Evolutionary conservation across 1,140 invertebrate species (phyloP).

Genomic region (Drosophila virilis): DNA sequence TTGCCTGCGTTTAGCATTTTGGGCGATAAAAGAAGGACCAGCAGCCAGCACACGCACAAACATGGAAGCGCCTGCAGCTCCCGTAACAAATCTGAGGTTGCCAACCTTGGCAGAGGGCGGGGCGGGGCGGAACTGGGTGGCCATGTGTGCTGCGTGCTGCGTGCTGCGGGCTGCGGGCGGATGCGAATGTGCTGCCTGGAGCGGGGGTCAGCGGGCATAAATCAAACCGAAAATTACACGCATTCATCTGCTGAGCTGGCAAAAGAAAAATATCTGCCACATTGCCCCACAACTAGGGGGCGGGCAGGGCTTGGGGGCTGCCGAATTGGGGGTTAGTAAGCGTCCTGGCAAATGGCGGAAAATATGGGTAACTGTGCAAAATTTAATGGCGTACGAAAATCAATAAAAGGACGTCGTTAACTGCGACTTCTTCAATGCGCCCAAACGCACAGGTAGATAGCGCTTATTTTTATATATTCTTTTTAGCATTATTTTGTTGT

Average conservation of each 20-base stretch:
- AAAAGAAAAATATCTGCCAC: slow-evolving; percentile 80
- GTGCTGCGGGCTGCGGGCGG: background rate
- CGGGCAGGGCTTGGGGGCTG: slow-evolving; percentile 4
- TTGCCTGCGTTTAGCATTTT: slow-evolving; percentile 80
- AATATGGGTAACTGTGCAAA: slow-evolving; percentile 82
- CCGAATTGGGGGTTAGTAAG: slow-evolving; percentile 51
- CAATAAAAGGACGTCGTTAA: slow-evolving; percentile 68
- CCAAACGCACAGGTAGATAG: background rate
- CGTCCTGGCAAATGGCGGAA: slow-evolving; percentile 68
- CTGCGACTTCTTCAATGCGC: slow-evolving; percentile 11
- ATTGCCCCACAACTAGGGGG: slow-evolving; percentile 50
- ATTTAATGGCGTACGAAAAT: slow-evolving; percentile 80
- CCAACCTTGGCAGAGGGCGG: slow-evolving; percentile 34
- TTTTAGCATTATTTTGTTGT: background rate
- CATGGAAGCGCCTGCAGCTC: slow-evolving; percentile 2
- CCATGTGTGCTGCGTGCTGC: slow-evolving; percentile 67
- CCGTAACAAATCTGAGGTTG: slow-evolving; percentile 76
- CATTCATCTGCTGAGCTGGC: slow-evolving; percentile 83
- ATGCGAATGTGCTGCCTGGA: slow-evolving; percentile 47
- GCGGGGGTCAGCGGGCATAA: slow-evolving; percentile 80
- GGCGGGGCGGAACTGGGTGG: slow-evolving; percentile 10
- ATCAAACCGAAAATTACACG: slow-evolving; percentile 83
- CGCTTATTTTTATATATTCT: background rate
- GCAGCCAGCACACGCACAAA: slow-evolving; percentile 3
- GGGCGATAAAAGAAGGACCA: slow-evolving; percentile 63